A percentile compares a stretch with the other conserved stretches of the same genome.
phyloP scores from a whole-genome alignment of 2,113 vertebrate species.

The Chamaetylas fuelleborni region DNA sequence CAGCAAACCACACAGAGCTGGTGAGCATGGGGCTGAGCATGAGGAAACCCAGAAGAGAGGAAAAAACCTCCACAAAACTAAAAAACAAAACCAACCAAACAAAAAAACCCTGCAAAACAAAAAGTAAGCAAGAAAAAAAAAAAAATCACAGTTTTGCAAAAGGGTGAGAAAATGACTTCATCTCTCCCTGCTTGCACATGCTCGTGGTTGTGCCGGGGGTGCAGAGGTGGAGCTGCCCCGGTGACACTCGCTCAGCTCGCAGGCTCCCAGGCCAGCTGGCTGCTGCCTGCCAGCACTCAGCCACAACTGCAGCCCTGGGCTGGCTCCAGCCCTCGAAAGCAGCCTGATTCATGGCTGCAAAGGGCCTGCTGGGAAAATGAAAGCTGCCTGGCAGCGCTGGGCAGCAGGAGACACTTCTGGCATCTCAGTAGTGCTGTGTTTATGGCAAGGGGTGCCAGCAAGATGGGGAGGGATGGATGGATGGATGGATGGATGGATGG shows the following conservation, averaged over 20 bases:
- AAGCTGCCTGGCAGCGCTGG: background rate
- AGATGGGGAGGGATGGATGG: background rate
- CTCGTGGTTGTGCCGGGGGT: background rate
- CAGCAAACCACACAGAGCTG: background rate
- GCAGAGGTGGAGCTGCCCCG: background rate
- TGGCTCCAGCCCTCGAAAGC: conserved; percentile 56
- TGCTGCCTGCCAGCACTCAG: conserved; percentile 20
- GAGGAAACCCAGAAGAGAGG: background rate
- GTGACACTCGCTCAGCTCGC: background rate
- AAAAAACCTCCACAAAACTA: background rate
- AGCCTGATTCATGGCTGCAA: conserved; percentile 44
- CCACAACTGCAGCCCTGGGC: conserved; percentile 23
- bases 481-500: background rate
- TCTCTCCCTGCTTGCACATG: conserved; percentile 1
- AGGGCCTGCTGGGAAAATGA: background rate
- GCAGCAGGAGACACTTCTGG: background rate
- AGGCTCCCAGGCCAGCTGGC: conserved; percentile 36
- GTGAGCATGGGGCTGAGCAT: background rate
- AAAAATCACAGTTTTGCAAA: background rate
- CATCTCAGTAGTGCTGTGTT: background rate
- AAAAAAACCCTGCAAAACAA: background rate
- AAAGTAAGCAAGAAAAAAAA: too few species aligned
- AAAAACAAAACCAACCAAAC: background rate
- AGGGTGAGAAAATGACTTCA: background rate
- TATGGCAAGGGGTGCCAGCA: background rate